Evolutionary conservation across 2,113 vertebrate genomes (phyloP), one percentile per base, ranked within the genome.

Genomic region (Psephotus haematonotus): DNA sequence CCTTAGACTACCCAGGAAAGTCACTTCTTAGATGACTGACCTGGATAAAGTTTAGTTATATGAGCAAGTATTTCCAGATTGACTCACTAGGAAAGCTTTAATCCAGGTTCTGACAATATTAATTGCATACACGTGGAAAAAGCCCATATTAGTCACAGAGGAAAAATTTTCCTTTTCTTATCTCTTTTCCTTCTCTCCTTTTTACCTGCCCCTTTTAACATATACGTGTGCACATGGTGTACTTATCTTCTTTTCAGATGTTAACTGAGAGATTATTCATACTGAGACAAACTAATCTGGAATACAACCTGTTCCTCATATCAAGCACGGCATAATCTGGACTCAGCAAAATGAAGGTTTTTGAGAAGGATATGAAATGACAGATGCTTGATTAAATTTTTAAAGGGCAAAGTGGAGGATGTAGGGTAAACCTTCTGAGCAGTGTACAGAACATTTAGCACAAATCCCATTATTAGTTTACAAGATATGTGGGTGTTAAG

Each of bases 401-500:
- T 95, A 94, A 95, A 97, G 94, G 76, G 69, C 82, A 86, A 86
- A 92, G 71, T 85, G 85, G 91, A 95, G 86, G 74, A 88, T 86
- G 70, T 78, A 82, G 60, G 33, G 60, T 95, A 91, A 59, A 52
- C 95, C 95, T 95, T 92, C 63, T 65, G 80, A 93, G 76, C 43
- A 63, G 33, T 60, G 50, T 78, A 88, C 78, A 92, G 79, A 82
- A 96, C 83, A 95, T 33, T 85, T 57, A 91, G 72, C 89, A 79
- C 71, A 94, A 92, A 94, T 88, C 44, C 39, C 76, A 70, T 88
- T 95, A 90, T 94, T 95, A 92, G 69, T 95, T 95, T 95, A 92
- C 81, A 90, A 90, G 88, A 53, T 84, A 53, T 68, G 88, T 95
- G 88, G 81, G 57, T 91, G 90, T 93, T 84, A 74, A 95, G 68